Conservation (phyloP, 2,113 vertebrate species). For the Pyrgilauda ruficollis region DNA sequence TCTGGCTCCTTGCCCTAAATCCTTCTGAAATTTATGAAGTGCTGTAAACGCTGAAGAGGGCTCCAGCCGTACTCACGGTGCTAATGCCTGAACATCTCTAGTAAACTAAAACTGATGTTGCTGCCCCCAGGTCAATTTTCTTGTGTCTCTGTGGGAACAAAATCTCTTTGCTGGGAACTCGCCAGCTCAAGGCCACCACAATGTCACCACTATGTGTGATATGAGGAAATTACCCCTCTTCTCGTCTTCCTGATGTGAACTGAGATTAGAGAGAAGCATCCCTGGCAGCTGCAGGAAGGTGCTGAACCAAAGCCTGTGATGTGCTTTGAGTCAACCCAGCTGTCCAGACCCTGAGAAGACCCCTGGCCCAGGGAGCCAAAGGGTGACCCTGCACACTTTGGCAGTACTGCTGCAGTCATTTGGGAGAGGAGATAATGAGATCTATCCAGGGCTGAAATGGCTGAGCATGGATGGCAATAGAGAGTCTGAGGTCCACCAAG, state of each 20-base stretch:
- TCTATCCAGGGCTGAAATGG: neutral
- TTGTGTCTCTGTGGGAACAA: neutral
- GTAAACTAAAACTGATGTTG: neutral
- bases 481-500: neutral
- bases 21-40: constrained; percentile 61
- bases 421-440: neutral
- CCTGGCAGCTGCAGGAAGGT: neutral
- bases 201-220: neutral
- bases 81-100: constrained; percentile 12
- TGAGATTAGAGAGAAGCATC: neutral
- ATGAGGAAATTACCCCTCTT: neutral
- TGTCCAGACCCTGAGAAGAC: neutral
- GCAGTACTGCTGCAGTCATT: neutral
- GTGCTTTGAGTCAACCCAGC: neutral
- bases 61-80: neutral
- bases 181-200: neutral
- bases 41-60: neutral
- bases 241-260: neutral
- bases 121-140: neutral
- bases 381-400: neutral
- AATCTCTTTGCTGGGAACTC: neutral
- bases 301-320: neutral
- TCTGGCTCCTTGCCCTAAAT: constrained; percentile 54
- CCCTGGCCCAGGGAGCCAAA: neutral
- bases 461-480: neutral